A percentile compares a stretch with the other conserved stretches of the same genome.
phyloP scores from a whole-genome alignment of 2,797 vertebrate genomes.

The Perodicticus potto region DNA sequence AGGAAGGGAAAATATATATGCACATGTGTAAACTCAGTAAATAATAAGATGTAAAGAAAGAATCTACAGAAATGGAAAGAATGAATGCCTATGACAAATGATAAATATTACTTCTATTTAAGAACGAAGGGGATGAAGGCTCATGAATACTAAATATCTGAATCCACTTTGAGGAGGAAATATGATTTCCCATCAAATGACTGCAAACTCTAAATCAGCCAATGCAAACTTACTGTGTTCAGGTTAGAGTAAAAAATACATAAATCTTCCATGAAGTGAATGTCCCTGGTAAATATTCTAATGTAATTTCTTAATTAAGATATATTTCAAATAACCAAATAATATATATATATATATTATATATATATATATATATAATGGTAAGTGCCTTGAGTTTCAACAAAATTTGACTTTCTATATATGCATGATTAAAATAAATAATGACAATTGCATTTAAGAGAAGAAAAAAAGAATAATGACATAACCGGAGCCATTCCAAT shows the following conservation, averaged over 20 bases:
- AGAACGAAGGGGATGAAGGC: constrained; percentile 76
- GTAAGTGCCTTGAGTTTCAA: constrained; percentile 65
- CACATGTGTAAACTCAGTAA: constrained; percentile 68
- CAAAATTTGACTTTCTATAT: constrained; percentile 41
- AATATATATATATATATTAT: not conserved
- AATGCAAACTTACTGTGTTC: constrained; percentile 61
- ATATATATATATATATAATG: not conserved
- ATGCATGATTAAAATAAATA: constrained; percentile 66
- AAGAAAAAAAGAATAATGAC: constrained; percentile 19
- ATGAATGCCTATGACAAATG: constrained; percentile 76
- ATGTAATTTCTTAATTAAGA: constrained; percentile 78
- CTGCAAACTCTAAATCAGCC: constrained; percentile 64
- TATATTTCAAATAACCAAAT: constrained; percentile 67
- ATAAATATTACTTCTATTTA: constrained; percentile 82
- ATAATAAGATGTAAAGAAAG: constrained; percentile 63
- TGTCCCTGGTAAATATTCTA: constrained; percentile 69
- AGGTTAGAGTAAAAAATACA: constrained; percentile 56
- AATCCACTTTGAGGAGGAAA: constrained; percentile 76
- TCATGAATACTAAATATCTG: constrained; percentile 79
- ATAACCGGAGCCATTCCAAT: not conserved
- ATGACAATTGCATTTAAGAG: constrained; percentile 41
- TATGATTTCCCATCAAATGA: constrained; percentile 64
- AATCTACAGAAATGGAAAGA: constrained; percentile 74
- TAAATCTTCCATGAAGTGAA: constrained; percentile 54
- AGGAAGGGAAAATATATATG: constrained; percentile 45